Evolutionary conservation across 2,113 vertebrate species (phyloP).

Genomic region (Megaleporinus macrocephalus): DNA sequence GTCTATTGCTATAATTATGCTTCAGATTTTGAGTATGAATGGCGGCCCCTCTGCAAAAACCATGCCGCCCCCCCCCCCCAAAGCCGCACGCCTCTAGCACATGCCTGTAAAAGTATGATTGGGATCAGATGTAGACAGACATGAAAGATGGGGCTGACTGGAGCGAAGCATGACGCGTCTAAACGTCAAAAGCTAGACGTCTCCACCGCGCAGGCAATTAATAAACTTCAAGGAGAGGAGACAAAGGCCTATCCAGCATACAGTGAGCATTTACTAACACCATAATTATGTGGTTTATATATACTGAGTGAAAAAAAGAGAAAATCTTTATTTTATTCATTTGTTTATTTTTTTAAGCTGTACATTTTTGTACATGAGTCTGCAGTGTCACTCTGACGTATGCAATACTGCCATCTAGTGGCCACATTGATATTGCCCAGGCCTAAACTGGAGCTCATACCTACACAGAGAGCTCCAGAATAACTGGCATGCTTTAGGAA

Average conservation of each 20-base stretch:
- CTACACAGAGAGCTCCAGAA: background rate
- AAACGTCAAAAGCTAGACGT: slow-evolving; percentile 1
- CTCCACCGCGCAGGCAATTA: background rate
- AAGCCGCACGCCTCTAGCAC: slow-evolving; percentile 53
- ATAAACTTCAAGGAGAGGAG: slow-evolving; percentile 1
- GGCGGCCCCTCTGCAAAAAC: slow-evolving; percentile 19
- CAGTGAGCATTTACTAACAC: background rate
- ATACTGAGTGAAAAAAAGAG: background rate
- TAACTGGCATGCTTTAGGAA: too few relatives aligned
- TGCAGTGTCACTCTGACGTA: background rate
- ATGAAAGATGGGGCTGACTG: slow-evolving; percentile 41
- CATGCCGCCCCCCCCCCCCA: slow-evolving; percentile 55
- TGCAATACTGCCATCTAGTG: slow-evolving; percentile 65
- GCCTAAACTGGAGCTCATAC: background rate
- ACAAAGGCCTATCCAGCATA: background rate
- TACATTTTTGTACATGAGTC: background rate
- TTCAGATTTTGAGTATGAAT: slow-evolving; percentile 58
- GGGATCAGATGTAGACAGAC: slow-evolving; percentile 68
- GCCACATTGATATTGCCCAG: slow-evolving; percentile 4
- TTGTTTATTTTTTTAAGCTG: background rate
- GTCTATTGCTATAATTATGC: slow-evolving; percentile 75
- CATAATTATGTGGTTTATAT: slow-evolving; percentile 5
- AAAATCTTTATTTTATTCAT: background rate
- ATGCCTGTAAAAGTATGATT: slow-evolving; percentile 60
- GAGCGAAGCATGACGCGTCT: slow-evolving; percentile 7